These are phyloP conservation scores for Leptoclinus maculatus DNA, from an alignment of 2,797 vertebrate species.

Conservation along the genomic window DNA sequence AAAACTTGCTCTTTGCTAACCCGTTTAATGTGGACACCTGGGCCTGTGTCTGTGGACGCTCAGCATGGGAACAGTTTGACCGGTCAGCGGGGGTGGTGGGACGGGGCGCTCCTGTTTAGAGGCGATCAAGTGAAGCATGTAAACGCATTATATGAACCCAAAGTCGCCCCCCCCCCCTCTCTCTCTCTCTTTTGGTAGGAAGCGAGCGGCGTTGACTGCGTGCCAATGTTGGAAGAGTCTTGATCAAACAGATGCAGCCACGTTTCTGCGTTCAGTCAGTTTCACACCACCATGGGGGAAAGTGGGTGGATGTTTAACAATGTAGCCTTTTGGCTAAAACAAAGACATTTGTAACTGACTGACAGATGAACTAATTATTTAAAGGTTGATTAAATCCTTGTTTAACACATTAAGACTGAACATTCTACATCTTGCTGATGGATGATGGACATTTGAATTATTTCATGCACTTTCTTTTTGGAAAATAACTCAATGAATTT, in stretches of 20 bases:
- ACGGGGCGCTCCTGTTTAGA: slow-evolving; percentile 33
- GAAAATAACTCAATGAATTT: background rate
- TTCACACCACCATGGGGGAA: slow-evolving; percentile 33
- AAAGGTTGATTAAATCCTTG: background rate
- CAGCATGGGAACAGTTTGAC: slow-evolving; percentile 64
- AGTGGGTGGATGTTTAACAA: slow-evolving; percentile 18
- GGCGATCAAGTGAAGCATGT: slow-evolving; percentile 65
- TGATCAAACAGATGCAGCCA: slow-evolving; percentile 65
- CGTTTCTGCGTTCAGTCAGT: slow-evolving; percentile 41
- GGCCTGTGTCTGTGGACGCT: slow-evolving; percentile 19
- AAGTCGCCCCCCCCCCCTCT: background rate
- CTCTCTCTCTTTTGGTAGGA: background rate
- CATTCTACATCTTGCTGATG: background rate
- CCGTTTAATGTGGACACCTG: slow-evolving; percentile 55
- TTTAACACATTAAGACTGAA: background rate
- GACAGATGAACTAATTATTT: background rate
- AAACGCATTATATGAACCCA: slow-evolving; percentile 62
- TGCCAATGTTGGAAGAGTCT: slow-evolving; percentile 60
- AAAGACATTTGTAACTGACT: too few relatives aligned
- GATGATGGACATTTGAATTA: background rate
- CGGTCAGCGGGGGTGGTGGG: slow-evolving; percentile 19
- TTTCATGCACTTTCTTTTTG: background rate
- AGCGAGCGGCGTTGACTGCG: slow-evolving; percentile 22
- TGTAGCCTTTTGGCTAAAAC: slow-evolving; percentile 16
- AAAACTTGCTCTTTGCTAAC: slow-evolving; percentile 40